Percentiles rank a stretch among this genome's conserved stretches.
phyloP scores from a whole-genome alignment of 2,888 invertebrate genomes.

The Athalia rosae region DNA sequence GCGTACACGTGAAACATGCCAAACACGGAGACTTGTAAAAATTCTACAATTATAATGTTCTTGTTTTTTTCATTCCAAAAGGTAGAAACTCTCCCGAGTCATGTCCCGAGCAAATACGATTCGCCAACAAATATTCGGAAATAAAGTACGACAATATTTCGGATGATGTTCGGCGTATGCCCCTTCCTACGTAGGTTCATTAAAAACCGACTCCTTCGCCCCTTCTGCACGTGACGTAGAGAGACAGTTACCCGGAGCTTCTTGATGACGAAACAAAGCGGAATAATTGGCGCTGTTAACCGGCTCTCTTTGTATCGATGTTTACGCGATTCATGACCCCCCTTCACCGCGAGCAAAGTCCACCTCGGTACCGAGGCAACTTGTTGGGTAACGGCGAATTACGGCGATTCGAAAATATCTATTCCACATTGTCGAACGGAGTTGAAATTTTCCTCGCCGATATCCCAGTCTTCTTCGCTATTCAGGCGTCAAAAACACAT shows the following conservation, averaged over 20 bases:
- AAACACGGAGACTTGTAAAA: no score
- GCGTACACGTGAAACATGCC: no score
- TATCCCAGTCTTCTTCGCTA: no score
- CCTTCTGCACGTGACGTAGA: constrained; percentile 5
- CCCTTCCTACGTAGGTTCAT: not conserved
- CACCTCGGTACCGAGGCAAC: not conserved
- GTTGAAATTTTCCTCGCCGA: no score
- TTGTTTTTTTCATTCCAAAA: no score
- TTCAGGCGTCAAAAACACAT: no score
- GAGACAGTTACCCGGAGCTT: constrained; percentile 1
- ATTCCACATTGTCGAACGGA: not conserved
- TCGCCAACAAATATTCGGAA: no score
- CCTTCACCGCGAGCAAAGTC: constrained; percentile 1
- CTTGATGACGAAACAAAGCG: constrained; percentile 32
- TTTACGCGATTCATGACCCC: constrained; percentile 8
- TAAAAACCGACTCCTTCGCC: not conserved
- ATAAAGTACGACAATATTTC: no score
- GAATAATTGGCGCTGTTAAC: constrained; percentile 32
- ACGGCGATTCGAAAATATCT: not conserved
- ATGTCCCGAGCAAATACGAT: no score
- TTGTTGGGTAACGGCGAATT: not conserved
- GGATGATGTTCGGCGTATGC: not conserved
- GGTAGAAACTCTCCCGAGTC: no score
- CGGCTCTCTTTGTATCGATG: constrained; percentile 12
- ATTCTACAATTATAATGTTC: no score